A percentile compares a stretch with the other conserved stretches of the same genome.
phyloP scores from a whole-genome alignment of 2,888 invertebrate genomes.

The Chymomyza caudatula region DNA sequence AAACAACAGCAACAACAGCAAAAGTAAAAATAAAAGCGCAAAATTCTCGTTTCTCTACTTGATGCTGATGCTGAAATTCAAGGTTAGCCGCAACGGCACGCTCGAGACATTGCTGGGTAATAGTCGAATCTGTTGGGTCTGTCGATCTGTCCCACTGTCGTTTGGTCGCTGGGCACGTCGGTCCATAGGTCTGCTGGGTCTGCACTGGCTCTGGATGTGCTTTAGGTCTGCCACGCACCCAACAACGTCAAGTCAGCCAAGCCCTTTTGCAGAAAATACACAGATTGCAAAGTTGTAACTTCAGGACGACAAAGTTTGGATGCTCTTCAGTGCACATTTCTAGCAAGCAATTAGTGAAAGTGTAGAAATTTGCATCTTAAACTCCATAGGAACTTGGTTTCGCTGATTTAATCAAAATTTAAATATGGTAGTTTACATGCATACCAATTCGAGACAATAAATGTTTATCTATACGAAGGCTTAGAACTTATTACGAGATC shows the following conservation, averaged over 20 bases:
- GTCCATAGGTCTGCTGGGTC: neutral
- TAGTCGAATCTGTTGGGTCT: neutral
- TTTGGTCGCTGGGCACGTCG: neutral
- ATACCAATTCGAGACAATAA: too few species aligned
- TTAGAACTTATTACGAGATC: too few species aligned
- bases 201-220: neutral
- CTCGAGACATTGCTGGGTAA: constrained; percentile 11
- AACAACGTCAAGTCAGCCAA: neutral
- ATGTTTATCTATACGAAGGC: too few species aligned
- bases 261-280: neutral
- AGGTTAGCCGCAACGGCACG: constrained; percentile 63
- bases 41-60: constrained; percentile 54
- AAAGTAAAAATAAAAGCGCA: constrained; percentile 22
- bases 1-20: constrained; percentile 13
- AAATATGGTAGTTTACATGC: too few species aligned
- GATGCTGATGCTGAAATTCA: constrained; percentile 42
- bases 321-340: neutral
- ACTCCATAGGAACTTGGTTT: too few species aligned
- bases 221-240: neutral
- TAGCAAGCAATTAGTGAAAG: too few species aligned
- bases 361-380: too few species aligned
- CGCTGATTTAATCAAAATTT: too few species aligned
- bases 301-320: neutral
- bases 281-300: neutral
- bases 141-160: neutral